phyloP scores from a whole-genome alignment of 2,113 vertebrate genomes.

The Ptilorrhoa leucosticta region DNA sequence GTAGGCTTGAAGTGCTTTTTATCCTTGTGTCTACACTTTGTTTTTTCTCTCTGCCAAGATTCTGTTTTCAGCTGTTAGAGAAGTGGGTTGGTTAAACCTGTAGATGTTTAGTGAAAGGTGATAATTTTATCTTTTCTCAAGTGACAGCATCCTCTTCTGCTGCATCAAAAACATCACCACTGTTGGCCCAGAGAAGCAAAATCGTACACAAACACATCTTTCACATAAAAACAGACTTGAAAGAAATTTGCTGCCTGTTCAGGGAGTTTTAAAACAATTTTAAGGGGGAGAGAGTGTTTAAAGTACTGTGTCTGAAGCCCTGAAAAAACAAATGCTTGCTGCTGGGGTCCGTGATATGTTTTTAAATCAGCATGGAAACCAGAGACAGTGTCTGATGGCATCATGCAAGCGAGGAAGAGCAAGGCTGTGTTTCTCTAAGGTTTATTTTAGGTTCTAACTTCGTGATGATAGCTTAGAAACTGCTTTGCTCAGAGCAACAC shows the following conservation, averaged over 20 bases:
- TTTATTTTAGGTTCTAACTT: neutral
- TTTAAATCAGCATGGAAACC: neutral
- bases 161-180: slow-evolving; percentile 19
- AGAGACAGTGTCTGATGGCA: neutral
- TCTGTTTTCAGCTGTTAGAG: slow-evolving; percentile 1
- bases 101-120: slow-evolving; percentile 52
- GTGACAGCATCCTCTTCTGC: slow-evolving; percentile 27
- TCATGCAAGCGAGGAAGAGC: neutral
- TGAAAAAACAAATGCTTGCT: neutral
- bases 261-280: neutral
- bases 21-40: neutral
- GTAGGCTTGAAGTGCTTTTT: slow-evolving; percentile 32
- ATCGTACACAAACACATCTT: slow-evolving; percentile 26
- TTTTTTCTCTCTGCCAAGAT: slow-evolving; percentile 13
- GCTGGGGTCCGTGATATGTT: neutral
- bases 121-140: slow-evolving; percentile 48
- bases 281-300: neutral
- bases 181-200: slow-evolving; percentile 39
- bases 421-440: neutral
- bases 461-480: neutral
- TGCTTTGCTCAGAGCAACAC: neutral
- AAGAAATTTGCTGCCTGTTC: slow-evolving; percentile 15
- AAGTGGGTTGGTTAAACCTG: slow-evolving; percentile 43
- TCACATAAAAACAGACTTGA: neutral
- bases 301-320: neutral